Evolutionary conservation across 2,888 invertebrate genomes (phyloP).

Genomic region (Lycia hirtaria): DNA sequence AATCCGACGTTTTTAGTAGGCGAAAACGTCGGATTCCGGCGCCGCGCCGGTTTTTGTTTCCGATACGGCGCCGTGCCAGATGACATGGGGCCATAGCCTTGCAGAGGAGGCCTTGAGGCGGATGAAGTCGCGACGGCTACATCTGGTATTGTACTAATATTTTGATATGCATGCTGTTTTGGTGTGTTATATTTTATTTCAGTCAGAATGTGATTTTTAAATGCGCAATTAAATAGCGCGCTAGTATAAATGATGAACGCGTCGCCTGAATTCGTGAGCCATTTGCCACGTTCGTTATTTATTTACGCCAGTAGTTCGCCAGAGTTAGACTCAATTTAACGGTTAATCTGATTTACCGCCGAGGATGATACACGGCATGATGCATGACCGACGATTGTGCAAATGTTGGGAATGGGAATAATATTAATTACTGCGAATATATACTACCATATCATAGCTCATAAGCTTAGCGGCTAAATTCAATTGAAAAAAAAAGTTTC

Average conservation of each 20-base stretch:
- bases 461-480: too few relatives aligned
- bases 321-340: slow-evolving; percentile 70
- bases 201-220: too few relatives aligned
- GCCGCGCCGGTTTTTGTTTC: too few relatives aligned
- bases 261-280: slow-evolving; percentile 70
- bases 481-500: too few relatives aligned
- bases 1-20: too few relatives aligned
- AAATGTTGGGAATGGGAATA: slow-evolving; percentile 27
- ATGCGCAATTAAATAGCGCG: background rate
- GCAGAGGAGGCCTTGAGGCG: too few relatives aligned
- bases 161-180: background rate
- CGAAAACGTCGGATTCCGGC: too few relatives aligned
- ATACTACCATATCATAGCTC: too few relatives aligned
- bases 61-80: too few relatives aligned
- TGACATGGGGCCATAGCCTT: too few relatives aligned
- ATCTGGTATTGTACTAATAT: background rate
- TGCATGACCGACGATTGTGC: slow-evolving; percentile 33
- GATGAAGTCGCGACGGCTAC: background rate
- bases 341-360: slow-evolving; percentile 71
- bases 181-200: too few relatives aligned
- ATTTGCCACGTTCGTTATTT: slow-evolving; percentile 71
- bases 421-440: slow-evolving; percentile 20
- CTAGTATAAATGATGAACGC: slow-evolving; percentile 54
- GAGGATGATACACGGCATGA: slow-evolving; percentile 43
- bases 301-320: slow-evolving; percentile 72